These are phyloP conservation scores for Drosophila tani DNA, from an alignment of 1,140 invertebrate genomes.

Conservation along the genomic window DNA sequence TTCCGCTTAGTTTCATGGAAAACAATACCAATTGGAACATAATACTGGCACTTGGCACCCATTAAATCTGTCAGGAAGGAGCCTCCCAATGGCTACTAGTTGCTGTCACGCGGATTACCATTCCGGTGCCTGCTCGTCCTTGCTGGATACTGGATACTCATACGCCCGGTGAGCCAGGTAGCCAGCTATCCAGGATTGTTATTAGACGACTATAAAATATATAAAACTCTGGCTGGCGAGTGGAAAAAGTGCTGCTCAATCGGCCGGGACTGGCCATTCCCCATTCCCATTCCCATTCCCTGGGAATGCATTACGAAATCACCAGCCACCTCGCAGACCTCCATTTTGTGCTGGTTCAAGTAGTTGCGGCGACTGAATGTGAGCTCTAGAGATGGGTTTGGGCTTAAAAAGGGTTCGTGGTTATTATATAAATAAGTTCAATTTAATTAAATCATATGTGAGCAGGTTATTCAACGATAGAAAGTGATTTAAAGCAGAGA, in stretches of 20 bases:
- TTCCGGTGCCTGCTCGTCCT: background rate
- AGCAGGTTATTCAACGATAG: too few species aligned
- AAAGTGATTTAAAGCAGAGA: too few species aligned
- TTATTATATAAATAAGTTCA: too few species aligned
- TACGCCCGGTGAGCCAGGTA: background rate
- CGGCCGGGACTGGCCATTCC: conserved; percentile 37
- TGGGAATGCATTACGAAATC: conserved; percentile 27
- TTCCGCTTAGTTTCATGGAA: background rate
- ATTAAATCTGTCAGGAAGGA: conserved; percentile 67
- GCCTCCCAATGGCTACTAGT: background rate
- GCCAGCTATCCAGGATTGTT: conserved; percentile 18
- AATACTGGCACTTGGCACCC: conserved; percentile 64
- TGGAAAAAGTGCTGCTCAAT: conserved; percentile 63
- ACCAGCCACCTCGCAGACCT: background rate
- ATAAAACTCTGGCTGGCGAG: conserved; percentile 5
- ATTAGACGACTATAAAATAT: conserved; percentile 39
- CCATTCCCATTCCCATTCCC: conserved; percentile 3
- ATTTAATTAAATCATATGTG: too few species aligned
- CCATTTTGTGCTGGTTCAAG: conserved; percentile 11
- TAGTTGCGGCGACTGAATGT: conserved; percentile 13
- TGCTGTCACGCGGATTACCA: conserved; percentile 30
- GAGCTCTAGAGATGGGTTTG: conserved; percentile 8
- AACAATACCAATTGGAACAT: conserved; percentile 51
- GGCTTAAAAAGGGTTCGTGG: too few species aligned
- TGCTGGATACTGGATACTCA: background rate